Evolutionary conservation across 2,797 vertebrate species (phyloP), one percentile per base, ranked within the genome.

Genomic region (Phaenicophaeus curvirostris): DNA sequence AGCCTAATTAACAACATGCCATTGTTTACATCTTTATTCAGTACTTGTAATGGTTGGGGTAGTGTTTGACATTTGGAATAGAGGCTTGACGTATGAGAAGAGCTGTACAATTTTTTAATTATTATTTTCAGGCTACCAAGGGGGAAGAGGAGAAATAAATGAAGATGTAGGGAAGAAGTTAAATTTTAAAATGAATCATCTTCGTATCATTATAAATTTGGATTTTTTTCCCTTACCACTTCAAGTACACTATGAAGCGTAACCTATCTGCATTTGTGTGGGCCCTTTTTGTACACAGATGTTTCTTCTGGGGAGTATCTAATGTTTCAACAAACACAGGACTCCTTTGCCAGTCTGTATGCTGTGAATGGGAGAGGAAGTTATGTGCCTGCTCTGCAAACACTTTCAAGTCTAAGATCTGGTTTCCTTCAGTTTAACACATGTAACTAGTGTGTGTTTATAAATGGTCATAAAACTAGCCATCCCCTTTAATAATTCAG

Each of bases 1-100:
- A 89, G 35, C 17, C 69, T 72, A 85, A 93, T 94, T 92, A 94
- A 92, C 69, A 92, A 48, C 42, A 57, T 68, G 24, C 33, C 51
- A n/a, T 14, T 78, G 54, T 93, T 96, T 93, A 53, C 55, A 50
- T 92, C 65, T 82, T 90, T 83, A 71, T 93, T 93, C 74, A 17
- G 55, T 91, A 57, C 55, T 90, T 88, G 51, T 63, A 82, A 63
- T 44, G 53, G 71, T 58, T 82, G 42, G 72, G 62, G 31, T 13
- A 51, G 37, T 23, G 41, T 87, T 91, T 87, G 65, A 76, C 75
- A 62, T 94, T 95, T 83, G 66, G 24, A 90, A 19, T 33, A 62
- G 50, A 85, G n/a, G 48, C 54, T 83, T 92, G 61, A 85, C 35
- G 33, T 17, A 17, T 33, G 42, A 91, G 46, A 93, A 61, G 46